These are phyloP conservation scores for Apeltes quadracus DNA, from an alignment of 2,113 vertebrate species.

Conservation along the genomic window DNA sequence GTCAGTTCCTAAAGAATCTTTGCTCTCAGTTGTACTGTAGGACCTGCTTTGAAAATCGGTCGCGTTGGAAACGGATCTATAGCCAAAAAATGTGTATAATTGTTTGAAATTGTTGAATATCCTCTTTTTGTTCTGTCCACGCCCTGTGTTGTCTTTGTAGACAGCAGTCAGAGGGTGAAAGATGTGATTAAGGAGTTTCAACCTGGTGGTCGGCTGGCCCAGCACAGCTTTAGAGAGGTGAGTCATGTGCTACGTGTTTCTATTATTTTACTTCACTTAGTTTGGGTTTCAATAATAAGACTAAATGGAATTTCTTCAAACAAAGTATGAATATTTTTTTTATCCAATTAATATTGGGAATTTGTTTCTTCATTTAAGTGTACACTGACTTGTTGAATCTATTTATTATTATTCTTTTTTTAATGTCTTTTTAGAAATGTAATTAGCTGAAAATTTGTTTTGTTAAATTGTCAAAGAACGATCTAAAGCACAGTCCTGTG, in stretches of 20 bases:
- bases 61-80: neutral
- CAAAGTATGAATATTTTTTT: neutral
- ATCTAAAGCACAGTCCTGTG: neutral
- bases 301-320: neutral
- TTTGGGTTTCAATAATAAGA: no score
- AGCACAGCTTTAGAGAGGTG: slow-evolving; percentile 83
- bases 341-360: neutral
- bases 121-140: neutral
- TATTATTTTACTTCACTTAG: no score
- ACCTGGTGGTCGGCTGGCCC: slow-evolving; percentile 75
- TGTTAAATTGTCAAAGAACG: neutral
- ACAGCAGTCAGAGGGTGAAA: slow-evolving; percentile 85
- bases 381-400: neutral
- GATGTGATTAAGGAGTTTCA: slow-evolving; percentile 88
- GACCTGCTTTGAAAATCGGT: neutral
- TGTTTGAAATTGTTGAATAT: neutral
- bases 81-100: neutral
- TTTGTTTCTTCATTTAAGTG: neutral
- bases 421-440: no score
- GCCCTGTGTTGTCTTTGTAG: slow-evolving; percentile 64
- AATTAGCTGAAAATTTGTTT: neutral
- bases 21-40: neutral
- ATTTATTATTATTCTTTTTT: neutral
- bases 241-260: slow-evolving; percentile 27
- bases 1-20: neutral